phyloP scores from a whole-genome alignment of 2,888 invertebrate species.

The Coleophora flavipennella region DNA sequence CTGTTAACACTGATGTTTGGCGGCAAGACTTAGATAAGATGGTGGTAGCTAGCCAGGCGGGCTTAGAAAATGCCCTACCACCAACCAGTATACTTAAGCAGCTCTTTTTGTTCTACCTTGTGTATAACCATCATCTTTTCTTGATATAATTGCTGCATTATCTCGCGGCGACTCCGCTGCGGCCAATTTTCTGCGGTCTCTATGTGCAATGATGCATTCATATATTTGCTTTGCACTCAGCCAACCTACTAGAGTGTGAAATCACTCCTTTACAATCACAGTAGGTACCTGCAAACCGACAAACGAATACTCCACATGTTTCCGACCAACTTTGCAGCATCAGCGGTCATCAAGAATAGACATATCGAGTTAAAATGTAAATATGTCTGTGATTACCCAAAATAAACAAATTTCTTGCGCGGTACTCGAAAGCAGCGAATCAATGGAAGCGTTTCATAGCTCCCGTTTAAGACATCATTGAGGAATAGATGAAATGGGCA shows the following conservation, averaged over 20 bases:
- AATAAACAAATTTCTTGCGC: constrained; percentile 1
- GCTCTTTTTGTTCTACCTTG: too few relatives aligned
- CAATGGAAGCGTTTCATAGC: background rate
- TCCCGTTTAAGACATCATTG: constrained; percentile 2
- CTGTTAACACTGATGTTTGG: too few relatives aligned
- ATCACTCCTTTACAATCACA: constrained; percentile 46
- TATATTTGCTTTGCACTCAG: constrained; percentile 34
- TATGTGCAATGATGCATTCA: constrained; percentile 37
- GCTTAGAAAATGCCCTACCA: too few relatives aligned
- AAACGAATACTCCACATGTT: constrained; percentile 23
- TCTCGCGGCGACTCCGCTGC: too few relatives aligned
- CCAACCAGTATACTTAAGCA: too few relatives aligned
- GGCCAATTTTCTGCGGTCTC: constrained; percentile 52
- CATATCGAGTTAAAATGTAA: too few relatives aligned
- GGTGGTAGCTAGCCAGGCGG: too few relatives aligned
- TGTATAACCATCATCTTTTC: too few relatives aligned
- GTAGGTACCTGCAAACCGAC: constrained; percentile 34
- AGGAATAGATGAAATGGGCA: constrained; percentile 5
- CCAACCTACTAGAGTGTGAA: constrained; percentile 58
- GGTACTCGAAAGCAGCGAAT: background rate
- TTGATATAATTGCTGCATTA: background rate
- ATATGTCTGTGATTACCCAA: background rate
- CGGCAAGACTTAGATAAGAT: too few relatives aligned
- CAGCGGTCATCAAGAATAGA: too few relatives aligned
- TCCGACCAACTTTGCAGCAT: constrained; percentile 7